Percentiles rank a stretch among this genome's conserved stretches.
phyloP scores from a whole-genome alignment of 1,140 invertebrate species.

The Drosophila obscura region DNA sequence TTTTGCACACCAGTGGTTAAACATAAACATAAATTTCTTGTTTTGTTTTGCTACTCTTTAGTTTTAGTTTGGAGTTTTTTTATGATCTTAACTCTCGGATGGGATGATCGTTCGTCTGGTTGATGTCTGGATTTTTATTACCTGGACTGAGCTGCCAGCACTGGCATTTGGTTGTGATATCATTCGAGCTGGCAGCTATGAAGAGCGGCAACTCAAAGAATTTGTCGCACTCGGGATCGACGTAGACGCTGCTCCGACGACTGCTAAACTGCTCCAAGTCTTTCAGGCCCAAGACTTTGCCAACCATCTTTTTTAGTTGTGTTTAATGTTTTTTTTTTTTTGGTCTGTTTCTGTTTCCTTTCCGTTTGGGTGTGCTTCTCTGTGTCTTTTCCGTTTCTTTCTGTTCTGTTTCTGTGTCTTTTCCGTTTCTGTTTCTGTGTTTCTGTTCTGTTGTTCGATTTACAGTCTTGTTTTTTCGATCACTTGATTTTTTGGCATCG shows the following conservation, averaged over 20 bases:
- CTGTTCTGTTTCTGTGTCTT: slow-evolving; percentile 13
- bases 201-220: slow-evolving; percentile 82
- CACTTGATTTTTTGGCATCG: slow-evolving; percentile 49
- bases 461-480: slow-evolving; percentile 40
- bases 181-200: slow-evolving; percentile 81
- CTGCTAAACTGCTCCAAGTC: slow-evolving; percentile 82
- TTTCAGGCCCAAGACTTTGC: slow-evolving; percentile 80
- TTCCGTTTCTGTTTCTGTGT: slow-evolving; percentile 17
- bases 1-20: not conserved
- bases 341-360: slow-evolving; percentile 12
- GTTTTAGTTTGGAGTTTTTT: slow-evolving; percentile 1
- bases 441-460: slow-evolving; percentile 38
- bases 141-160: slow-evolving; percentile 83
- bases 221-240: slow-evolving; percentile 83
- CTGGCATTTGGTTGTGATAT: slow-evolving; percentile 81
- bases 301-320: slow-evolving; percentile 69
- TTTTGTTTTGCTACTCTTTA: not conserved
- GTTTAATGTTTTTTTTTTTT: slow-evolving; percentile 10
- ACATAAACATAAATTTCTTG: slow-evolving; percentile 12
- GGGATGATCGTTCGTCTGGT: slow-evolving; percentile 12
- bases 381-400: slow-evolving; percentile 14
- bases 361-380: slow-evolving; percentile 18
- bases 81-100: slow-evolving; percentile 17
- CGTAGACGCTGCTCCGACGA: slow-evolving; percentile 82
- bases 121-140: slow-evolving; percentile 53